A percentile compares a stretch with the other conserved stretches of the same genome.
Conservation (phyloP, 2,113 vertebrate species). For the Lutjanus erythropterus region DNA sequence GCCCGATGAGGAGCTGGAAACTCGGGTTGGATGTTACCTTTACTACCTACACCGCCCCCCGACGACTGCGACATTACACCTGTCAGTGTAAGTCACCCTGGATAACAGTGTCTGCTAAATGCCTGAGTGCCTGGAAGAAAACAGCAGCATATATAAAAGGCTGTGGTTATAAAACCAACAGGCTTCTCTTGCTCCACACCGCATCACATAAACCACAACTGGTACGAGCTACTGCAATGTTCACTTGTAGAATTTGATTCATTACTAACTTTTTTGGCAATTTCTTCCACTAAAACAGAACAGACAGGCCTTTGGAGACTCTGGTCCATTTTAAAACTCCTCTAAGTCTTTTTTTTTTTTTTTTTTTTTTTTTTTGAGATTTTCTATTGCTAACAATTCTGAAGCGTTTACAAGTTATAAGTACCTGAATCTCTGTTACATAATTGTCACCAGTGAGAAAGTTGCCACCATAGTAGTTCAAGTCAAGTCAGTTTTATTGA, state of each 20-base stretch:
- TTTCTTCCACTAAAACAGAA: not conserved
- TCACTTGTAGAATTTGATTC: not conserved
- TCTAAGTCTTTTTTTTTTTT: too few species aligned
- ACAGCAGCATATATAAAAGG: not conserved
- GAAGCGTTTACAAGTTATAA: too few species aligned
- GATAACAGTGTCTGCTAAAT: not conserved
- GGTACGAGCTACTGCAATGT: not conserved
- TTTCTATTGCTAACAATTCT: too few species aligned
- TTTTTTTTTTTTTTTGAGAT: too few species aligned
- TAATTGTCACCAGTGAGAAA: too few species aligned
- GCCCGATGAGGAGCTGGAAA: not conserved
- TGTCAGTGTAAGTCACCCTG: not conserved
- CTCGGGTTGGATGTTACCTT: conserved; percentile 1
- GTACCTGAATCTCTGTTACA: too few species aligned
- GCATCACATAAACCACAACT: not conserved
- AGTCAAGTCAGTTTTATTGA: too few species aligned
- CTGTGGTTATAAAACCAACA: not conserved
- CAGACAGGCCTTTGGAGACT: not conserved
- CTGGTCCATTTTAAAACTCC: not conserved
- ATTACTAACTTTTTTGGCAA: not conserved
- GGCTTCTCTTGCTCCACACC: not conserved
- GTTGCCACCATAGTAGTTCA: too few species aligned
- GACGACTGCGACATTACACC: conserved; percentile 4
- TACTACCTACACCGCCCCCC: not conserved
- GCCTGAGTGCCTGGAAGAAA: not conserved